phyloP scores from a whole-genome alignment of 2,797 vertebrate species.

The Cuniculus paca region DNA sequence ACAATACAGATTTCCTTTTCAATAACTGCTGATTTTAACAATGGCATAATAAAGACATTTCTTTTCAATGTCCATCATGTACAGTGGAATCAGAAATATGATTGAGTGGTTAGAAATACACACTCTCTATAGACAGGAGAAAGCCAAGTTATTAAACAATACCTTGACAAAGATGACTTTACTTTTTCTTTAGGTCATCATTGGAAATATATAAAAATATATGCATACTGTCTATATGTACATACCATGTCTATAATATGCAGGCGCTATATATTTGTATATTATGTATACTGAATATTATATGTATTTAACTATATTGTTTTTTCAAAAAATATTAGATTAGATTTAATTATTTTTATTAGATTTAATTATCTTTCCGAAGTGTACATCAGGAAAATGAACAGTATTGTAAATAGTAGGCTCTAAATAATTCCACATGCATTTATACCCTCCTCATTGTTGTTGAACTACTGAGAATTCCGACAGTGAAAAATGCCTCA shows the following conservation, averaged over 20 bases:
- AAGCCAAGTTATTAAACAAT: not conserved
- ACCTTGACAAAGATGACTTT: not conserved
- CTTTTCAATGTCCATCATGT: not conserved
- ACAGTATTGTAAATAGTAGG: not conserved
- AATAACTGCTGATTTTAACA: not conserved
- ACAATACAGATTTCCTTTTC: conserved; percentile 58
- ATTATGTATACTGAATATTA: not conserved
- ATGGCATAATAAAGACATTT: not conserved
- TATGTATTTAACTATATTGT: not conserved
- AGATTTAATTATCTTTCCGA: not conserved
- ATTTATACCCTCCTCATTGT: not conserved
- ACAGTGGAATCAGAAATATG: not conserved
- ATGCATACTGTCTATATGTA: not conserved
- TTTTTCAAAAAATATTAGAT: not conserved
- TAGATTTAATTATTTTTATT: not conserved
- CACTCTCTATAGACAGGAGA: not conserved
- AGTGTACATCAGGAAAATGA: not conserved
- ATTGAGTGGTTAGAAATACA: not conserved
- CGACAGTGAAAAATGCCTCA: not conserved
- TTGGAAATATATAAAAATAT: not conserved
- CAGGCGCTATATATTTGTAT: not conserved
- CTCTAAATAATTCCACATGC: not conserved
- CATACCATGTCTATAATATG: not conserved
- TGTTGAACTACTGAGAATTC: not conserved
- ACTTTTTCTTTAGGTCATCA: not conserved